phyloP scores from a whole-genome alignment of 2,888 invertebrate species.

The Biston stratarius region DNA sequence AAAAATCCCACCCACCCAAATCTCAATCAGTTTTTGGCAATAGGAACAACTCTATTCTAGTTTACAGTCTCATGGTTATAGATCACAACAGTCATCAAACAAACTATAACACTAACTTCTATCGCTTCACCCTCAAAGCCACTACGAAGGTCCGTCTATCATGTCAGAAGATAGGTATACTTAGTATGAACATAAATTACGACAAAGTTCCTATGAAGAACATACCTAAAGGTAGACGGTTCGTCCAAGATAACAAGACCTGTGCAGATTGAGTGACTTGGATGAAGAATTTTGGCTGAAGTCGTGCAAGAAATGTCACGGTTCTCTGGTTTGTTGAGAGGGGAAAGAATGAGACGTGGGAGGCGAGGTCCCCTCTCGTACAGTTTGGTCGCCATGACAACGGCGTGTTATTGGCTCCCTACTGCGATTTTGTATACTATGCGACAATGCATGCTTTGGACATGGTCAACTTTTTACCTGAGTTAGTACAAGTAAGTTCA shows the following conservation, averaged over 20 bases:
- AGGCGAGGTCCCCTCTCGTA: slow-evolving; percentile 68
- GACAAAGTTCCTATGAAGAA: slow-evolving; percentile 36
- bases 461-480: slow-evolving; percentile 17
- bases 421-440: slow-evolving; percentile 58
- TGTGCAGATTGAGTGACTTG: slow-evolving; percentile 14
- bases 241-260: slow-evolving; percentile 29
- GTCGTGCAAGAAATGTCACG: slow-evolving; percentile 65
- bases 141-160: slow-evolving; percentile 25
- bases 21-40: background rate
- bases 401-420: slow-evolving; percentile 82
- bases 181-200: slow-evolving; percentile 43
- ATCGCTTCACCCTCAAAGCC: slow-evolving; percentile 18
- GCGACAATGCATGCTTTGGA: slow-evolving; percentile 31
- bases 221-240: slow-evolving; percentile 1
- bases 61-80: background rate
- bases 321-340: slow-evolving; percentile 69
- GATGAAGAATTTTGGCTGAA: slow-evolving; percentile 39
- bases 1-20: background rate
- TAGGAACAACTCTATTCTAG: background rate
- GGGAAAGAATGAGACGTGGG: slow-evolving; percentile 54
- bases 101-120: slow-evolving; percentile 1
- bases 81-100: background rate
- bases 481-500: background rate
- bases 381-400: slow-evolving; percentile 74
- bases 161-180: slow-evolving; percentile 33